Evolutionary conservation across 2,797 vertebrate species (phyloP).

Genomic region (Sebastolobus alascanus): DNA sequence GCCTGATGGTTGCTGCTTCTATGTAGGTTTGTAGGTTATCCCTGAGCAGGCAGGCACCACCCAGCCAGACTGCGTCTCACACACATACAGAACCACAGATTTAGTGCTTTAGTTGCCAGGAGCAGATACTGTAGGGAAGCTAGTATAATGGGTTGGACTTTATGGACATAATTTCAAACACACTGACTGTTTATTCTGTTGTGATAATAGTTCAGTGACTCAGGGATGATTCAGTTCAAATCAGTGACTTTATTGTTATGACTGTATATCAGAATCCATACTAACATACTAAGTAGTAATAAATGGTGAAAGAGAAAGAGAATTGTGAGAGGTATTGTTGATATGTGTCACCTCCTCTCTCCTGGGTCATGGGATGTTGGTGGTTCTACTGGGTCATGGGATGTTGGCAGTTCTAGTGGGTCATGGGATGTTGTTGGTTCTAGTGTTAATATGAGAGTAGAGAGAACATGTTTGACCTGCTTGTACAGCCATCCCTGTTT

Average conservation of each 20-base stretch:
- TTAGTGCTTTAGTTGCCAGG: neutral
- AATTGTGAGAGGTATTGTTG: too few species aligned
- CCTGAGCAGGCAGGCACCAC: conserved; percentile 38
- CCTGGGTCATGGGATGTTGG: too few species aligned
- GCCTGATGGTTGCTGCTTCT: conserved; percentile 33
- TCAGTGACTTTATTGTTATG: neutral
- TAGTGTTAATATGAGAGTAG: neutral
- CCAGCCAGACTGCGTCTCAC: conserved; percentile 26
- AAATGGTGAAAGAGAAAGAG: too few species aligned
- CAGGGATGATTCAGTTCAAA: neutral
- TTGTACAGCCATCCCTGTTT: conserved; percentile 96
- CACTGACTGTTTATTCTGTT: neutral
- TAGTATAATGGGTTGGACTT: neutral
- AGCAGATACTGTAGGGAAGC: neutral
- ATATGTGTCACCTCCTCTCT: too few species aligned
- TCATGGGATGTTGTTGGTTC: neutral
- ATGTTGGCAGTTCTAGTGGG: too few species aligned
- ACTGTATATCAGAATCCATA: neutral
- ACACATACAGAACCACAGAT: neutral
- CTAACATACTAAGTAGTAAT: too few species aligned
- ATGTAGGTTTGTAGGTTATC: conserved; percentile 81
- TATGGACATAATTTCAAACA: neutral
- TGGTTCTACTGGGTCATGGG: too few species aligned
- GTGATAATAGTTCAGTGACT: neutral
- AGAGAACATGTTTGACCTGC: conserved; percentile 84